Conservation (phyloP, 2,113 vertebrate species). For the Trinectes maculatus region DNA sequence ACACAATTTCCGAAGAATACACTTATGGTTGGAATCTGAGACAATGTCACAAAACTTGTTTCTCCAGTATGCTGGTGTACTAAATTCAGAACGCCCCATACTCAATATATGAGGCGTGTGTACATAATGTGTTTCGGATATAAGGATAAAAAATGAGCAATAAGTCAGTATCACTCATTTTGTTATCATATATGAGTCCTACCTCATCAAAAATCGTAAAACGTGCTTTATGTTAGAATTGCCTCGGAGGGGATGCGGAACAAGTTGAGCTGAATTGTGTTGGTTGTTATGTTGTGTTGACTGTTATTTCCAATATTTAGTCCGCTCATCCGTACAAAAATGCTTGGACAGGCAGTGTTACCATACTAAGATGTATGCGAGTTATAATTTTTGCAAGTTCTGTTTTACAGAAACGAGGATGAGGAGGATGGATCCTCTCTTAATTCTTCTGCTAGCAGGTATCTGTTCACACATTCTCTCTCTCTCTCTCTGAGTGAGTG, state of each 20-base stretch:
- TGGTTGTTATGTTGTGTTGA: background rate
- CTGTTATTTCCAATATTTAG: background rate
- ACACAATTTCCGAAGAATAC: background rate
- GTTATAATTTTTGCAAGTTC: background rate
- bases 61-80: too few species aligned
- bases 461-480: conserved; percentile 4
- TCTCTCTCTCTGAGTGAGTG: background rate
- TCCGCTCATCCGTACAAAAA: background rate
- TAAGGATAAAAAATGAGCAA: too few species aligned
- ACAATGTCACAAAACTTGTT: too few species aligned
- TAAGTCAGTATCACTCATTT: background rate
- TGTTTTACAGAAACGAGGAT: conserved; percentile 37
- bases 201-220: too few species aligned
- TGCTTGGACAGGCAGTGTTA: background rate
- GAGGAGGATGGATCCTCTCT: conserved; percentile 30
- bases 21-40: background rate
- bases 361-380: background rate
- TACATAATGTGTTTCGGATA: too few species aligned
- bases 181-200: background rate
- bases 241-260: background rate
- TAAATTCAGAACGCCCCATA: too few species aligned
- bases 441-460: conserved; percentile 57
- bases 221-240: background rate
- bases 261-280: background rate
- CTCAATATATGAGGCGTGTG: too few species aligned